These are phyloP conservation scores for Dolichotis patagonum DNA, from an alignment of 2,113 vertebrate species.

Conservation along the genomic window DNA sequence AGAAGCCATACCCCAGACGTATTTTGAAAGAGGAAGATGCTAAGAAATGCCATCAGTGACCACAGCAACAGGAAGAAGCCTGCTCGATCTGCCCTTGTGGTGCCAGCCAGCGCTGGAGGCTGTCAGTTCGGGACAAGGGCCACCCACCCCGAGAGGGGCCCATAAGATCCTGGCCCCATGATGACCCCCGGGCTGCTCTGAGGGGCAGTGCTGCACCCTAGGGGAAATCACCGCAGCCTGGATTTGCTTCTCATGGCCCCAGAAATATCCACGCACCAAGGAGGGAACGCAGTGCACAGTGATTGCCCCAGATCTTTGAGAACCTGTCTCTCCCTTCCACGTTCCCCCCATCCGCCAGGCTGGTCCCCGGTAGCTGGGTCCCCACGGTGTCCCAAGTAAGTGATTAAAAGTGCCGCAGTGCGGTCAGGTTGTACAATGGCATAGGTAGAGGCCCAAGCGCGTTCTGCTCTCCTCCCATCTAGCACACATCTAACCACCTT, in stretches of 20 bases:
- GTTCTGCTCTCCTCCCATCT: conserved; percentile 80
- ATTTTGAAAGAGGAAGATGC: conserved; percentile 25
- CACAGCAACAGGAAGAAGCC: background rate
- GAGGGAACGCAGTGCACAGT: conserved; percentile 73
- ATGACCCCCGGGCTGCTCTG: conserved; percentile 65
- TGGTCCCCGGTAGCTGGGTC: conserved; percentile 79
- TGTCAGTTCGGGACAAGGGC: background rate
- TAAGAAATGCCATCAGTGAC: conserved; percentile 41
- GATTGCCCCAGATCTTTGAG: conserved; percentile 86
- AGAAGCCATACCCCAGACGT: background rate
- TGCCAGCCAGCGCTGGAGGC: background rate
- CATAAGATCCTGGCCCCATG: background rate
- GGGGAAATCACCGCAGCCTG: conserved; percentile 83
- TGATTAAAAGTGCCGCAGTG: conserved; percentile 82
- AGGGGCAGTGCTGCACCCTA: conserved; percentile 65
- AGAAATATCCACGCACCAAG: conserved; percentile 79
- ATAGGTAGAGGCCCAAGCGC: conserved; percentile 68
- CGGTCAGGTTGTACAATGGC: conserved; percentile 71
- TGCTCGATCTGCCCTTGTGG: conserved; percentile 51
- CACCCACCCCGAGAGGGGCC: background rate
- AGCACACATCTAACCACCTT: conserved; percentile 83
- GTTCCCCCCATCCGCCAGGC: conserved; percentile 80
- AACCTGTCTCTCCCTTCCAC: conserved; percentile 73
- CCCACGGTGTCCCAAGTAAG: conserved; percentile 83
- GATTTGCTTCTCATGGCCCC: conserved; percentile 81